phyloP scores from a whole-genome alignment of 2,888 invertebrate species.

The Oligia fasciuncula region DNA sequence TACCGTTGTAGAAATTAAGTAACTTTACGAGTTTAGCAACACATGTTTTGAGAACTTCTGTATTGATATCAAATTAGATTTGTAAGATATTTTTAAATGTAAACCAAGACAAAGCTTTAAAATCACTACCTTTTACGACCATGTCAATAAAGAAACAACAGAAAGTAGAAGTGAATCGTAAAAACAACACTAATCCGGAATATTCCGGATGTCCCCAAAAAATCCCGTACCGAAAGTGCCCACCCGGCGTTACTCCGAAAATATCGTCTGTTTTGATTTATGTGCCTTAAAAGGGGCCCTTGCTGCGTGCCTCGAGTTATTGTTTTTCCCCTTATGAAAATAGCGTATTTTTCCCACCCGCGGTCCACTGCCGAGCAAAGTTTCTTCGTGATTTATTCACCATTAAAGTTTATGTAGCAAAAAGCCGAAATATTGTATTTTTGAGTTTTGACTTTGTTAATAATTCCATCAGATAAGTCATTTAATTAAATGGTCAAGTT shows the following conservation, averaged over 20 bases:
- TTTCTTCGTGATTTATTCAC: constrained; percentile 81
- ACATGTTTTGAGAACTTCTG: neutral
- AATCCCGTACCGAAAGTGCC: constrained; percentile 82
- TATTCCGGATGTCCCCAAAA: constrained; percentile 79
- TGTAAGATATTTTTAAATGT: constrained; percentile 42
- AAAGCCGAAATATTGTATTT: constrained; percentile 74
- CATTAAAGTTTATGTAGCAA: constrained; percentile 81
- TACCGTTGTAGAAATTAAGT: constrained; percentile 1
- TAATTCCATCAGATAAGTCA: constrained; percentile 41
- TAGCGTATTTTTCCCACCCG: constrained; percentile 82
- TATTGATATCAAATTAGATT: neutral
- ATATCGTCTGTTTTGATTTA: constrained; percentile 88
- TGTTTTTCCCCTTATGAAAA: constrained; percentile 89
- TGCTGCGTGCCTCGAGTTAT: constrained; percentile 85
- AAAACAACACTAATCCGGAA: constrained; percentile 87
- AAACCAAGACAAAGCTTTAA: constrained; percentile 62
- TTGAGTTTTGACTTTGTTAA: constrained; percentile 62
- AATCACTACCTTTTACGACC: constrained; percentile 75
- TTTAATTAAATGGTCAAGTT: constrained; percentile 30
- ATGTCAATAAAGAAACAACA: constrained; percentile 80
- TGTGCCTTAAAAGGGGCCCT: constrained; percentile 87
- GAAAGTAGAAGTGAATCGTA: constrained; percentile 85
- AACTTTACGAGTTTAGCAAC: neutral
- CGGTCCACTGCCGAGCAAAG: constrained; percentile 78
- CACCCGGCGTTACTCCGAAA: constrained; percentile 81